phyloP scores from a whole-genome alignment of 2,888 invertebrate species.

The Chrysolina oricalcia region DNA sequence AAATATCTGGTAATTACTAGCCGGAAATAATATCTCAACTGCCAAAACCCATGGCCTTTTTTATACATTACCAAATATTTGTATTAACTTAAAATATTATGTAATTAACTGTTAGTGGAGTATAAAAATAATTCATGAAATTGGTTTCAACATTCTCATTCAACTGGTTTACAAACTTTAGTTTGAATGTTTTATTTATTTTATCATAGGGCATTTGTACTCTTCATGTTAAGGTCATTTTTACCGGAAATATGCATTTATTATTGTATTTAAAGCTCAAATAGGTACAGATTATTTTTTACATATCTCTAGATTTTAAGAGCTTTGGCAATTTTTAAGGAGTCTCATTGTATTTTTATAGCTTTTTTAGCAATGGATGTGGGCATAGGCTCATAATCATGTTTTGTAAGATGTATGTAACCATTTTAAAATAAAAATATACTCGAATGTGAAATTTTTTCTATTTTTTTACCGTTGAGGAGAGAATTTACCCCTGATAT shows the following conservation, averaged over 20 bases:
- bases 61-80: conserved; percentile 45
- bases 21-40: conserved; percentile 52
- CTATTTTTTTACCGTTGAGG: not conserved
- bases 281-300: conserved; percentile 57
- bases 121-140: not conserved
- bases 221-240: conserved; percentile 43
- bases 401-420: conserved; percentile 59
- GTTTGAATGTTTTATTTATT: too few species aligned
- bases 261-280: conserved; percentile 57
- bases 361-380: conserved; percentile 54
- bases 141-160: conserved; percentile 2
- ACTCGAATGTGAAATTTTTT: not conserved
- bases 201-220: conserved; percentile 30
- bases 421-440: conserved; percentile 39
- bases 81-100: conserved; percentile 33
- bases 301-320: conserved; percentile 57
- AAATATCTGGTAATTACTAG: conserved; percentile 49
- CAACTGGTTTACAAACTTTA: not conserved
- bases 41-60: conserved; percentile 58
- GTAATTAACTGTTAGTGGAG: conserved; percentile 24
- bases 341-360: conserved; percentile 55
- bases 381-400: conserved; percentile 48
- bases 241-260: conserved; percentile 64
- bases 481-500: too few species aligned
- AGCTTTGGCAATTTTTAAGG: conserved; percentile 52